A percentile compares a stretch with the other conserved stretches of the same genome.
Evolutionary conservation across 2,888 invertebrate genomes (phyloP).

Genomic region (Platycheirus albimanus): DNA sequence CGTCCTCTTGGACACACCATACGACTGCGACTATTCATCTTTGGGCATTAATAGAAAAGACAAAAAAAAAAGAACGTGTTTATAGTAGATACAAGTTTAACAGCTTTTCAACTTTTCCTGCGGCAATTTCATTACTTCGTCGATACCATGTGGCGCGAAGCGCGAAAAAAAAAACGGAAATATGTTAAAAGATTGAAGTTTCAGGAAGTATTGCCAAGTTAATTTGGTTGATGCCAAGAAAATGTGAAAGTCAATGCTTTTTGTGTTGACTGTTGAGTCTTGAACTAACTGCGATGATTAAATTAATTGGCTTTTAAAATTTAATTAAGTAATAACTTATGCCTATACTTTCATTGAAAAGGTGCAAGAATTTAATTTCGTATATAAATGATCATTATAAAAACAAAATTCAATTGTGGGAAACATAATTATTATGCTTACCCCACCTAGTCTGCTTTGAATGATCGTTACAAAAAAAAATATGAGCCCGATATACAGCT

Average conservation of each 20-base stretch:
- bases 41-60: constrained; percentile 1
- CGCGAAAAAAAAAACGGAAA: constrained; percentile 29
- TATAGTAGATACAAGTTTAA: constrained; percentile 42
- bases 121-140: constrained; percentile 21
- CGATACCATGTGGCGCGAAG: neutral
- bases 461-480: too few relatives aligned
- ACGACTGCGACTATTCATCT: constrained; percentile 1
- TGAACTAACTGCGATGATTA: neutral
- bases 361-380: too few relatives aligned
- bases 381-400: too few relatives aligned
- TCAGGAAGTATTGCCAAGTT: constrained; percentile 43
- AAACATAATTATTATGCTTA: too few relatives aligned
- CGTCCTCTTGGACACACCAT: constrained; percentile 21
- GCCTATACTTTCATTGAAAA: too few relatives aligned
- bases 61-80: constrained; percentile 13
- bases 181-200: constrained; percentile 25
- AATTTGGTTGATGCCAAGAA: constrained; percentile 18
- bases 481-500: too few relatives aligned
- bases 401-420: too few relatives aligned
- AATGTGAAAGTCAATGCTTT: constrained; percentile 48
- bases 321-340: too few relatives aligned
- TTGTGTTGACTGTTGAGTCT: too few relatives aligned
- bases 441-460: too few relatives aligned
- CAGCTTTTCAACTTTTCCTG: constrained; percentile 36
- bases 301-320: constrained; percentile 12